Conservation (phyloP, 2,797 vertebrate genomes). For the Falco berigora region DNA sequence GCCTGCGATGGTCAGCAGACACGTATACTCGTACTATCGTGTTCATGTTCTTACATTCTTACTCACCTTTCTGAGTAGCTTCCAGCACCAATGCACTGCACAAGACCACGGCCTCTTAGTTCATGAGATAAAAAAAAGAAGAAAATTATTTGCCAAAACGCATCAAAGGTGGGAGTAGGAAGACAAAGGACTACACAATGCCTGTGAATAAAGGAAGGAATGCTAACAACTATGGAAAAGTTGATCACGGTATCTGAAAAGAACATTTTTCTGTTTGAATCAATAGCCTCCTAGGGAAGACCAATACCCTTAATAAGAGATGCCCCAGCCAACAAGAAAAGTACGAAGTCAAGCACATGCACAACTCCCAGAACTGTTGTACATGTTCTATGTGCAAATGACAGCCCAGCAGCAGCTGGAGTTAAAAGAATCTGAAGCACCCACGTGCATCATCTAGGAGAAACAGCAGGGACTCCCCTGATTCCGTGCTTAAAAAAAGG, state of each 20-base stretch:
- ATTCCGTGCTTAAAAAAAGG: not conserved
- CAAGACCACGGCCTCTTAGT: not conserved
- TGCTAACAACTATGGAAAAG: not conserved
- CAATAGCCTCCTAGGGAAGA: not conserved
- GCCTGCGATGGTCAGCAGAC: not conserved
- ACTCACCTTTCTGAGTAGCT: not conserved
- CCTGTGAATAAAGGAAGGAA: not conserved
- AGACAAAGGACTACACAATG: not conserved
- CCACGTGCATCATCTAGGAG: not conserved
- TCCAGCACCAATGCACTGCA: not conserved
- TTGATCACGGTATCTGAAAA: not conserved
- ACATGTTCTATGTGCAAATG: not conserved
- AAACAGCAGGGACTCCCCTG: not conserved
- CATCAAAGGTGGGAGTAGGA: not conserved
- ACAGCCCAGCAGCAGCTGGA: not conserved
- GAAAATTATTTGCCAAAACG: not conserved
- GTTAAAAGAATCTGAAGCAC: not conserved
- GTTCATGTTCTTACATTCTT: not conserved
- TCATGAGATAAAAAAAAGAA: not conserved
- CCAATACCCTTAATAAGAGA: not conserved
- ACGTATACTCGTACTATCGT: not conserved
- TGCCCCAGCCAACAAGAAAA: not conserved
- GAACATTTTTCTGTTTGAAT: not conserved
- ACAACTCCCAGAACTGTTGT: not conserved
- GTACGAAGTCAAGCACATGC: not conserved